These are phyloP conservation scores for Phrynocephalus forsythii DNA, from an alignment of 2,797 vertebrate genomes.

Conservation along the genomic window DNA sequence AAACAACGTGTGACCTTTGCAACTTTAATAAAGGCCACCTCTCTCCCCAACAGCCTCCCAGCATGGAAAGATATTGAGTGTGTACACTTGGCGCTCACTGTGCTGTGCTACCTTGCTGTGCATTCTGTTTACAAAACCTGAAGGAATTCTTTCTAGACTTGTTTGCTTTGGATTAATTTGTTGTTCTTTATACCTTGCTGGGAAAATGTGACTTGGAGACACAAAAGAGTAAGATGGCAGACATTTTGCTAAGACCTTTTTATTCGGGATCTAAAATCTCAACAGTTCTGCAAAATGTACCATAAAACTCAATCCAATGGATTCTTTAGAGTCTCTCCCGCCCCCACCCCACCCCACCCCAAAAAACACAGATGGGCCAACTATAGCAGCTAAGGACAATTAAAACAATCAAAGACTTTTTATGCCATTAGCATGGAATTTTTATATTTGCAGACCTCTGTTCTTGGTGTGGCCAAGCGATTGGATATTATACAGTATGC, in stretches of 20 bases:
- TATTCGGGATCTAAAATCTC: not conserved
- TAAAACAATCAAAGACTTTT: not conserved
- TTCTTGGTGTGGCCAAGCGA: not conserved
- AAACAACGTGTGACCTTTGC: not conserved
- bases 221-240: not conserved
- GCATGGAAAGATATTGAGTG: conserved; percentile 9
- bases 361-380: not conserved
- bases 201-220: not conserved
- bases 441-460: not conserved
- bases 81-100: not conserved
- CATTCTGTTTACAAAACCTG: conserved; percentile 19
- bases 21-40: conserved; percentile 16
- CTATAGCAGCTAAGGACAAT: not conserved
- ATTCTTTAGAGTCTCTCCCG: not conserved
- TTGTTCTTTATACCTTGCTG: conserved; percentile 16
- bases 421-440: not conserved
- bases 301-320: not conserved
- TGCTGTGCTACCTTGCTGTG: conserved; percentile 16
- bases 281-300: conserved; percentile 15
- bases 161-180: conserved; percentile 28
- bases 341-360: too few species aligned
- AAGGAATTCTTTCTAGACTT: conserved; percentile 28
- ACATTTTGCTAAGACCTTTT: not conserved
- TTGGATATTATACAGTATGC: not conserved
- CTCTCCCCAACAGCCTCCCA: conserved; percentile 7